Conservation (phyloP, 1,140 invertebrate species). For the Druon quercuslanigerum region DNA sequence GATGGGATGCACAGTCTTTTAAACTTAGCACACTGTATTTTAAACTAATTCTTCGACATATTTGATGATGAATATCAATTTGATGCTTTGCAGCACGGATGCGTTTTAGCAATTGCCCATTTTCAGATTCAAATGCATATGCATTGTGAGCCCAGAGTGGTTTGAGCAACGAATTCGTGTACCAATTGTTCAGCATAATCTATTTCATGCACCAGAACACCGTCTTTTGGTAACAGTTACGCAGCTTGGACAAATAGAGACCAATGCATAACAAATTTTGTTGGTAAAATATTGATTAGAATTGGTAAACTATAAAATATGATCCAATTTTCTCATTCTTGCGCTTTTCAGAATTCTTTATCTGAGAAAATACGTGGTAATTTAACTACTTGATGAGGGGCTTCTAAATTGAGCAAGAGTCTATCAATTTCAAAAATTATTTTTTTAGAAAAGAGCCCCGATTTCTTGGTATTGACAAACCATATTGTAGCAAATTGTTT, state of each 20-base stretch:
- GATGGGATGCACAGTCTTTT: neutral
- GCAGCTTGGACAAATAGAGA: constrained; percentile 31
- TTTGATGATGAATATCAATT: constrained; percentile 47
- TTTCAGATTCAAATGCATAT: constrained; percentile 44
- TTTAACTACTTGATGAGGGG: neutral
- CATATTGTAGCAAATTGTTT: neutral
- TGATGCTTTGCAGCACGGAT: constrained; percentile 45
- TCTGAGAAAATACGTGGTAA: constrained; percentile 36
- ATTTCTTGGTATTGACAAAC: neutral
- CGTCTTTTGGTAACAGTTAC: constrained; percentile 6
- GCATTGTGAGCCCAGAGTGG: constrained; percentile 40
- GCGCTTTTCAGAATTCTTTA: constrained; percentile 19
- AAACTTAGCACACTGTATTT: neutral
- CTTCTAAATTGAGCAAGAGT: neutral
- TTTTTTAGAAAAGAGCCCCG: neutral
- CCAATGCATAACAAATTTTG: constrained; percentile 34
- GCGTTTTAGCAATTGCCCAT: constrained; percentile 37
- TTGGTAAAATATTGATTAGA: constrained; percentile 10
- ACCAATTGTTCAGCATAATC: too few relatives aligned
- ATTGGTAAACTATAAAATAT: constrained; percentile 42
- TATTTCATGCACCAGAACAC: too few relatives aligned
- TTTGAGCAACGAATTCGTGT: too few relatives aligned
- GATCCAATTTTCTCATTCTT: constrained; percentile 37
- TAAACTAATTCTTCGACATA: constrained; percentile 3
- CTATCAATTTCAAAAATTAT: neutral